Percentiles rank a stretch among this genome's conserved stretches.
phyloP scores from a whole-genome alignment of 1,140 invertebrate genomes.

The Heliconius nattereri region DNA sequence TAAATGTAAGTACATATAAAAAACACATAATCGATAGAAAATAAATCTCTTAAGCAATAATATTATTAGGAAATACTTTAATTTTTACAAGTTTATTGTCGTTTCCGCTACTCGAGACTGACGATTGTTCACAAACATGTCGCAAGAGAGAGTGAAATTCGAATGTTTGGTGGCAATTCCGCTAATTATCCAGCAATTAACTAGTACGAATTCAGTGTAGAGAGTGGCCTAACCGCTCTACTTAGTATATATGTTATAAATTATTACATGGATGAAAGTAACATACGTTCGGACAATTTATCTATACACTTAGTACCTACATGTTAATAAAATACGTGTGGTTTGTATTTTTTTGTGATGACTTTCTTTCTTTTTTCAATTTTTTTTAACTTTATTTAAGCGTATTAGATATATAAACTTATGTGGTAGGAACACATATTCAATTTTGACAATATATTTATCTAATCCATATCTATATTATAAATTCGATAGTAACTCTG shows the following conservation, averaged over 20 bases:
- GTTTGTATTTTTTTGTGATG: not conserved
- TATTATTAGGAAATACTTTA: not conserved
- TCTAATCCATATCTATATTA: too few relatives aligned
- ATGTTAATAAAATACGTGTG: not conserved
- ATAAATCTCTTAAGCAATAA: not conserved
- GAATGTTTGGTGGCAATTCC: conserved; percentile 49
- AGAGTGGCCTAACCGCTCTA: conserved; percentile 76
- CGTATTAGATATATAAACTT: not conserved
- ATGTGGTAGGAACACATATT: not conserved
- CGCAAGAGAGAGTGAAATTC: conserved; percentile 67
- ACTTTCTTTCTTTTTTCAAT: not conserved
- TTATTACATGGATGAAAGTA: conserved; percentile 15
- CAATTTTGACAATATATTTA: too few relatives aligned
- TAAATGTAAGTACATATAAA: not conserved
- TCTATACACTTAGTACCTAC: not conserved
- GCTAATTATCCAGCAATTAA: conserved; percentile 73
- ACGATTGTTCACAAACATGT: conserved; percentile 11
- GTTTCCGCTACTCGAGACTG: not conserved
- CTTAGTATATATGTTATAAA: conserved; percentile 73
- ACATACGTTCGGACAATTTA: not conserved
- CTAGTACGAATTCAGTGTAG: conserved; percentile 69
- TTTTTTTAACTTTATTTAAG: not conserved
- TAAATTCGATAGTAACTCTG: too few relatives aligned
- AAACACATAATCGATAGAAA: not conserved
- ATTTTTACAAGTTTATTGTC: not conserved